phyloP scores from a whole-genome alignment of 2,888 invertebrate species.

The Melinaea marsaeus region DNA sequence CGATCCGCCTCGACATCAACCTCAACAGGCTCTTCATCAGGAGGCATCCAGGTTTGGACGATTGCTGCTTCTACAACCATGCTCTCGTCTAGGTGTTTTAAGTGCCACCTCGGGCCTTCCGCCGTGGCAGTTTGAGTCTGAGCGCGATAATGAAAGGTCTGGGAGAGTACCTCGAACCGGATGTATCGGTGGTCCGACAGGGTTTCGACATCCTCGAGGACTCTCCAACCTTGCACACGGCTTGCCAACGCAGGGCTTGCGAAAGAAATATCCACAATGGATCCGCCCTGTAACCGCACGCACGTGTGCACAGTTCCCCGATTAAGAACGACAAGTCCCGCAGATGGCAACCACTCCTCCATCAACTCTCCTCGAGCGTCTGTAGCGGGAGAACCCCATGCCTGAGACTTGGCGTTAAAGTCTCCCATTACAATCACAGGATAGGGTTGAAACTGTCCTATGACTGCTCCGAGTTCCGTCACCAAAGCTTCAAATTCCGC shows the following conservation, averaged over 20 bases:
- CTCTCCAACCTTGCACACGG: slow-evolving; percentile 21
- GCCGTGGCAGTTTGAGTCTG: background rate
- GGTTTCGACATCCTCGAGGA: slow-evolving; percentile 22
- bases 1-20: slow-evolving; percentile 16
- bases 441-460: background rate
- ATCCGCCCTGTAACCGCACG: slow-evolving; percentile 31
- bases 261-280: slow-evolving; percentile 30
- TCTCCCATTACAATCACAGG: slow-evolving; percentile 20
- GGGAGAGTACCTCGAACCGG: slow-evolving; percentile 14
- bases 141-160: background rate
- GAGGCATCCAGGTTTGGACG: slow-evolving; percentile 15
- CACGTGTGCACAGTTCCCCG: slow-evolving; percentile 28
- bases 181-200: slow-evolving; percentile 29
- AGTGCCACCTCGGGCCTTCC: slow-evolving; percentile 10
- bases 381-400: slow-evolving; percentile 27
- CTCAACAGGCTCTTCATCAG: background rate
- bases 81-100: slow-evolving; percentile 8
- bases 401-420: slow-evolving; percentile 29
- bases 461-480: background rate
- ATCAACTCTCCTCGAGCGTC: slow-evolving; percentile 21
- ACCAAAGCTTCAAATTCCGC: slow-evolving; percentile 30
- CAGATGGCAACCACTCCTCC: slow-evolving; percentile 23
- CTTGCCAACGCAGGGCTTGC: slow-evolving; percentile 18
- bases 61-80: slow-evolving; percentile 12
- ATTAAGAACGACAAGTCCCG: slow-evolving; percentile 22